phyloP scores from a whole-genome alignment of 1,140 invertebrate genomes.

The Cotesia glomerata region DNA sequence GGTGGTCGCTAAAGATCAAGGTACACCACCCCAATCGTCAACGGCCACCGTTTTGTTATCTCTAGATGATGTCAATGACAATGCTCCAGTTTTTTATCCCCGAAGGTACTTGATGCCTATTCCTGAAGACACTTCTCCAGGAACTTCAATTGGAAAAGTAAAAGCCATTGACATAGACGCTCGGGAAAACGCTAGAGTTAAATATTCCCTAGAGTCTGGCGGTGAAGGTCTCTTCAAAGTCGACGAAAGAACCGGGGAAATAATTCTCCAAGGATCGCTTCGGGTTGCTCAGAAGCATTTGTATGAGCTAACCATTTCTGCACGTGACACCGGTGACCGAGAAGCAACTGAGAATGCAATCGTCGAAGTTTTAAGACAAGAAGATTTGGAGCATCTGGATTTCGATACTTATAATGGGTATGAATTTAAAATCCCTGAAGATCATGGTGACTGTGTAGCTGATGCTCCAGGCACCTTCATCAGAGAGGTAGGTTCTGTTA shows the following conservation, averaged over 20 bases:
- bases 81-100: slow-evolving; percentile 87
- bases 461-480: slow-evolving; percentile 65
- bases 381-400: slow-evolving; percentile 72
- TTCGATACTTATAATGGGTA: slow-evolving; percentile 79
- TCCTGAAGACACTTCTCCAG: slow-evolving; percentile 69
- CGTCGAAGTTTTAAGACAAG: slow-evolving; percentile 81
- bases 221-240: slow-evolving; percentile 79
- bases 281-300: slow-evolving; percentile 69
- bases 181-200: slow-evolving; percentile 81
- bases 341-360: slow-evolving; percentile 74
- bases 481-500: slow-evolving; percentile 78
- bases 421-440: slow-evolving; percentile 81
- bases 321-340: slow-evolving; percentile 79
- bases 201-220: slow-evolving; percentile 78
- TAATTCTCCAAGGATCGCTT: slow-evolving; percentile 72
- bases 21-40: slow-evolving; percentile 83
- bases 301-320: slow-evolving; percentile 77
- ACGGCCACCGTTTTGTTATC: slow-evolving; percentile 83
- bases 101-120: slow-evolving; percentile 78
- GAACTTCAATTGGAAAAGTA: slow-evolving; percentile 74
- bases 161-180: slow-evolving; percentile 81
- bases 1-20: slow-evolving; percentile 91
- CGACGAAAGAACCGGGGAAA: slow-evolving; percentile 76
- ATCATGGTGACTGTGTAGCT: slow-evolving; percentile 69
- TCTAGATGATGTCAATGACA: slow-evolving; percentile 90